Base-by-base conservation (phyloP, 2,113 vertebrate species). In the Echinops telfairi region DNA sequence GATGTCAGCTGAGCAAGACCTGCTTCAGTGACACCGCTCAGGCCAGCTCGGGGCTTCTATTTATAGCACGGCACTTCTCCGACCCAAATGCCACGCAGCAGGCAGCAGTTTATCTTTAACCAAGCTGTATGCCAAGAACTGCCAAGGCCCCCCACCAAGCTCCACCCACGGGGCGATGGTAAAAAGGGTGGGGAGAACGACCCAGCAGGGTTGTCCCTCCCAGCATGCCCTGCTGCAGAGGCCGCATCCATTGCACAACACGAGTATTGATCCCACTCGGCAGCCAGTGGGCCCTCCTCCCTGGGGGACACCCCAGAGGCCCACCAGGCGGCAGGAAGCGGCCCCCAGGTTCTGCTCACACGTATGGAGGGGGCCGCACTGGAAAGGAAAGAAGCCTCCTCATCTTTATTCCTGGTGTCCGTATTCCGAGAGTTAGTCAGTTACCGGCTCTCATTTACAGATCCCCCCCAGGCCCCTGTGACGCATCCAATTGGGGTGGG, bases 1-100 rank as follows among this genome's bases (percentile, higher is more conserved):
- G 53, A 79, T 38, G 36, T 43, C 90, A 31, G 66, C 31, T 70
- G 4, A 64, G 92, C 75, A 78, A 11, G 7, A 93, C 91, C 33
- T 25, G 76, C 90, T 88, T 88, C 95, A 71, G 83, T 33, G 71
- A 88, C 75, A 80, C 12, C 88, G 81, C 91, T 93, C 92, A 58
- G 36, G 77, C 92, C 96, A 0, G 86, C 73, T 6, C 14, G 19
- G 0, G 3, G 75, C 70, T 0, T 0, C 82, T 40, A 5, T 29
- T 57, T 17, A 91, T 22, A 47, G 77, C 10, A 29, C 27, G 66
- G 77, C 15, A 19, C 73, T 27, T 2, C 3, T 10, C 1, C 15
- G 84, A 70, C 77, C 83, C 83, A 29, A 29, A 43, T 62, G 60
- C 17, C 60, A 62, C 60, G 47, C 5, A 2, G 62, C 78, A 92